Conservation (phyloP, 2,113 vertebrate genomes). For the Thermophis baileyi region DNA sequence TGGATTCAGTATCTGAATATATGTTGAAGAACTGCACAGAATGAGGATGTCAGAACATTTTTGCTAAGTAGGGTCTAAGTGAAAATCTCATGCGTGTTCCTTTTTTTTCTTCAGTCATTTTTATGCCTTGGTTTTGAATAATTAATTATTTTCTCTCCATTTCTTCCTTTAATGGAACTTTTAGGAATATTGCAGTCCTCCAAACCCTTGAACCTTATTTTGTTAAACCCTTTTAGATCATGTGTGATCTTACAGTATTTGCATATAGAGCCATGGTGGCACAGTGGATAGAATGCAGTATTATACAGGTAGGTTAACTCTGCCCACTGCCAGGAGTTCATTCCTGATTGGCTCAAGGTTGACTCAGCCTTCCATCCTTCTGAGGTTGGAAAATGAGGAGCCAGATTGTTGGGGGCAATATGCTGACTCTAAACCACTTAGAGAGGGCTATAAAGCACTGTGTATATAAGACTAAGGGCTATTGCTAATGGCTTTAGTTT, state of each 20-base stretch:
- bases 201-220: neutral
- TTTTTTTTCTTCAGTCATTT: neutral
- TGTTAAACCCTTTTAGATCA: neutral
- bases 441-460: no score
- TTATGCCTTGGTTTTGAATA: neutral
- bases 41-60: neutral
- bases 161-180: neutral
- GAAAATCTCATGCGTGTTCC: neutral
- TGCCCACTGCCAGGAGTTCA: no score
- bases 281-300: no score
- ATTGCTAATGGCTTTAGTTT: no score
- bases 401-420: no score
- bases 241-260: neutral
- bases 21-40: neutral
- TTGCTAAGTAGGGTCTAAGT: neutral
- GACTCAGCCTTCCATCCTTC: no score
- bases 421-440: no score
- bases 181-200: neutral
- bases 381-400: no score
- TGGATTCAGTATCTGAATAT: neutral
- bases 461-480: no score
- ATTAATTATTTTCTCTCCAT: neutral
- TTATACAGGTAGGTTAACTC: no score
- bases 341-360: no score
- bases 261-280: neutral